Base-by-base conservation (phyloP, 2,888 invertebrate species). In the Cephus pulcher region DNA sequence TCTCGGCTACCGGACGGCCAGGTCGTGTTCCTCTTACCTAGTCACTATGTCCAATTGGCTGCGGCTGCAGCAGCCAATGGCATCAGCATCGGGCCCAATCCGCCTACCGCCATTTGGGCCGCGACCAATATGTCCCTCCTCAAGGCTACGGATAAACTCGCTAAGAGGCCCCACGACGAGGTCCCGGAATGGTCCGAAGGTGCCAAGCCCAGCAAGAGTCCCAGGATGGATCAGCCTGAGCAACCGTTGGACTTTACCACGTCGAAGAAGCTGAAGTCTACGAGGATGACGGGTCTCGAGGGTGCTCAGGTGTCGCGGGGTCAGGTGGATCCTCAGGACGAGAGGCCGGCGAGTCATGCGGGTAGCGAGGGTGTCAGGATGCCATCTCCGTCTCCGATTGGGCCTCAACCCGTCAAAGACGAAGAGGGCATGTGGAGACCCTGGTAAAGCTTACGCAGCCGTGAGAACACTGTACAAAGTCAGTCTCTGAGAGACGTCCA, bases 41-140 rank as follows among this genome's bases (percentile, higher is more conserved):
- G 94, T 87, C 94, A 94, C 88, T 94, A 94, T 88, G 93, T 94
- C 12, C 94, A 94, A 86, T 85, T 94, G 75, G 93, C 94, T 1
- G 93, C 93, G 4, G 94, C 94, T 0, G 91, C 91, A 0, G 91
- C 91, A 1, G 91, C 91, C 71, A 91, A 91, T 80, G 91, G 91
- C 12, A 91, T 91, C 71, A 91, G 90, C 84, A 91, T 91, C 81
- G 91, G 91, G 0, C 91, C 91, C 0, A 91, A 91, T 78, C 91
- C 91, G 4, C 91, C 91, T 0, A 91, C 91, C 4, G 91, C 91
- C 1, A 91, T 91, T 70, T 91, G 91, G 91, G 91, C 91, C 1
- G 89, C 91, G 1, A 91, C 91, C 11, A 91, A 91, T 78, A 91
- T 91, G 91, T 91, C 91, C 12, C 83, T 91, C 0, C 83, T 91